phyloP scores from a whole-genome alignment of 2,888 invertebrate genomes.

The Acrobasis consociella region DNA sequence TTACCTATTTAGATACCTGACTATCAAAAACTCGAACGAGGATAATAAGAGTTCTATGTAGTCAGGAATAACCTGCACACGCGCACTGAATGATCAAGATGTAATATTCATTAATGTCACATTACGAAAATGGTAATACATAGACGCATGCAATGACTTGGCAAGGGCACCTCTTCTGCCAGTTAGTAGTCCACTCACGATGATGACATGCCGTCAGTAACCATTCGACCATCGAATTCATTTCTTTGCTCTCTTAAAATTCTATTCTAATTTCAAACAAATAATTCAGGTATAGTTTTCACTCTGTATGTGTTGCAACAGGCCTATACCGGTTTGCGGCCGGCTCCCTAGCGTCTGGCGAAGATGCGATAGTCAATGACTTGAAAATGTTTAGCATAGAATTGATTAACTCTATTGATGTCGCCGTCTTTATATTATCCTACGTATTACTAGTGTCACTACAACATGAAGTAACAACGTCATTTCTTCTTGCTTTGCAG shows the following conservation, averaged over 20 bases:
- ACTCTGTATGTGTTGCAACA: conserved; percentile 61
- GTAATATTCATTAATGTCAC: conserved; percentile 55
- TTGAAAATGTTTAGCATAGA: conserved; percentile 59
- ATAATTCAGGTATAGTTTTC: conserved; percentile 43
- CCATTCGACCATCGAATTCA: conserved; percentile 6
- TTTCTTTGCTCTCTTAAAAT: neutral
- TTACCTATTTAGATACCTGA: conserved; percentile 5
- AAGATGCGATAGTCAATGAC: conserved; percentile 62
- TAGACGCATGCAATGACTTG: conserved; percentile 49
- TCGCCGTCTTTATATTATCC: conserved; percentile 42
- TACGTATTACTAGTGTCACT: conserved; percentile 30
- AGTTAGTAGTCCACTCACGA: conserved; percentile 56
- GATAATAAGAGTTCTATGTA: conserved; percentile 11
- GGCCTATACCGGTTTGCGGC: conserved; percentile 67
- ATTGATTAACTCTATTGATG: conserved; percentile 57
- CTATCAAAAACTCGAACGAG: neutral
- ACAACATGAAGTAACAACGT: conserved; percentile 20
- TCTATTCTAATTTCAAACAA: neutral
- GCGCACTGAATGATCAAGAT: conserved; percentile 42
- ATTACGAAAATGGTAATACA: conserved; percentile 53
- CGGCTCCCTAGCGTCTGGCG: conserved; percentile 75
- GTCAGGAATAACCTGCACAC: conserved; percentile 2
- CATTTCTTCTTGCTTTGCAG: neutral
- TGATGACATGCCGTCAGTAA: conserved; percentile 4
- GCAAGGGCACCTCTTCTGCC: conserved; percentile 37